Conservation (phyloP, 2,888 invertebrate genomes). For the Orchestes rusci region DNA sequence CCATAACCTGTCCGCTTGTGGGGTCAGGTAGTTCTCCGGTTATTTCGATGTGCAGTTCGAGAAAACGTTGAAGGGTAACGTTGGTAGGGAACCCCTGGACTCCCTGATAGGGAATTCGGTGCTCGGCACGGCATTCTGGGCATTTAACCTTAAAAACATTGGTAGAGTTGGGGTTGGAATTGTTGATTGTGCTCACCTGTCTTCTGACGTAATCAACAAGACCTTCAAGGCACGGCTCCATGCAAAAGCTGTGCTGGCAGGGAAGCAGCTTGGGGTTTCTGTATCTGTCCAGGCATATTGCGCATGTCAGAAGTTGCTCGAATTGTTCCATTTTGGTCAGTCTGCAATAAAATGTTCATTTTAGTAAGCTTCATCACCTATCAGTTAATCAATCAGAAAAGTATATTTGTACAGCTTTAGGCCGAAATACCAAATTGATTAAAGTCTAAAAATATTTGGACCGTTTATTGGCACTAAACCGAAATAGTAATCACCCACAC, state of each 20-base stretch:
- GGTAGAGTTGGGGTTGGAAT: background rate
- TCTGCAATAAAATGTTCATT: too few relatives aligned
- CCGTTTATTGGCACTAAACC: too few relatives aligned
- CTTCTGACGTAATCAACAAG: conserved; percentile 90
- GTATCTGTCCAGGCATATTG: conserved; percentile 96
- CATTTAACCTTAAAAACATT: conserved; percentile 71
- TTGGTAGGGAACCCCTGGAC: conserved; percentile 93
- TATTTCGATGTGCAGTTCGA: conserved; percentile 90
- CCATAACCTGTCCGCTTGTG: conserved; percentile 87
- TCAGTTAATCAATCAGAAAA: too few relatives aligned
- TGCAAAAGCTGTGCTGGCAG: conserved; percentile 99
- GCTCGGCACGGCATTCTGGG: conserved; percentile 96
- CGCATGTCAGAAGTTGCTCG: conserved; percentile 95
- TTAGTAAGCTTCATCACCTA: too few relatives aligned
- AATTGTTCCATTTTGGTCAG: conserved; percentile 75
- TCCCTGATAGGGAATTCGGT: conserved; percentile 92
- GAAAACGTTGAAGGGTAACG: conserved; percentile 88
- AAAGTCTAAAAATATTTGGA: too few relatives aligned
- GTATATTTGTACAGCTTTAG: too few relatives aligned
- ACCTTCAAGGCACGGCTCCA: conserved; percentile 98
- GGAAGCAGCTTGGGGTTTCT: conserved; percentile 96
- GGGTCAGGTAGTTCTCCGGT: conserved; percentile 88
- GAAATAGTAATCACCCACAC: too few relatives aligned
- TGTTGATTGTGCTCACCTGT: conserved; percentile 54
- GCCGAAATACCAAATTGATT: too few relatives aligned